A percentile compares a stretch with the other conserved stretches of the same genome.
phyloP scores from a whole-genome alignment of 1,140 invertebrate species.

The Littorina saxatilis region DNA sequence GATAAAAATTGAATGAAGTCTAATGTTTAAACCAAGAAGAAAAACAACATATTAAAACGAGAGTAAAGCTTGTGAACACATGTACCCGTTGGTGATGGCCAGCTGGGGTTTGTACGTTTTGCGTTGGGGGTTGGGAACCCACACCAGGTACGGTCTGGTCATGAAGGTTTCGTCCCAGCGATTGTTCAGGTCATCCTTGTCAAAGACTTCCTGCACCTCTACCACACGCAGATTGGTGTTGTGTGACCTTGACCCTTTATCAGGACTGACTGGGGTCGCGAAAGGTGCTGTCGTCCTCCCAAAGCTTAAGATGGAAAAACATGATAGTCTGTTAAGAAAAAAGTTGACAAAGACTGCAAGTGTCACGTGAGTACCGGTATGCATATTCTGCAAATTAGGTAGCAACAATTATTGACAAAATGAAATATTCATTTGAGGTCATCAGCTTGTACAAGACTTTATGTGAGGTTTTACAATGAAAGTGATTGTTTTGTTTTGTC shows the following conservation, averaged over 20 bases:
- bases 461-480: no score
- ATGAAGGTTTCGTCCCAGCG: constrained; percentile 68
- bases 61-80: no score
- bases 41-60: no score
- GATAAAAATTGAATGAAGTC: no score
- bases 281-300: constrained; percentile 8
- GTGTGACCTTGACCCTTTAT: not conserved
- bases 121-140: constrained; percentile 61
- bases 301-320: not conserved
- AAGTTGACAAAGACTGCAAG: not conserved
- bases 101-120: not conserved
- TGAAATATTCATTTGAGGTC: no score
- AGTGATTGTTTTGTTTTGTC: no score
- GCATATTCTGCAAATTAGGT: no score
- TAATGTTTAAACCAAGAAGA: no score
- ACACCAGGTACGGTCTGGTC: constrained; percentile 64
- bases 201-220: constrained; percentile 70
- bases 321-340: not conserved
- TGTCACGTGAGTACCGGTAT: no score
- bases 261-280: constrained; percentile 9
- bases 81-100: not conserved
- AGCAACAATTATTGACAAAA: no score
- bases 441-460: no score
- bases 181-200: constrained; percentile 61
- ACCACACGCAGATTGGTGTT: constrained; percentile 46